These are phyloP conservation scores for Chironex yamaguchii DNA, from an alignment of 30 jellyfish, hydroid and myxozoan genomes.

Conservation along the genomic window DNA sequence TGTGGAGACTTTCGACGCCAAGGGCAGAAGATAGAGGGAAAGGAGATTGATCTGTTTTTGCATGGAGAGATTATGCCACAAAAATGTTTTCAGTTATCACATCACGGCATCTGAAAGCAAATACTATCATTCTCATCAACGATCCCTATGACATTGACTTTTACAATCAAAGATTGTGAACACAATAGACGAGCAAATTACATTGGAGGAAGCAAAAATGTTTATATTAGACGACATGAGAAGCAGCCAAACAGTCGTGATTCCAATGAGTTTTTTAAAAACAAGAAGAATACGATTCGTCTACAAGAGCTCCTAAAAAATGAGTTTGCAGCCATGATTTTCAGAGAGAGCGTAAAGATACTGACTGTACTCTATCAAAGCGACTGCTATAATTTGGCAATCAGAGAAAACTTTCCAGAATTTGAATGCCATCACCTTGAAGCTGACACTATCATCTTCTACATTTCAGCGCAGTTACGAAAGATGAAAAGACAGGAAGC, in stretches of 20 bases:
- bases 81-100: constrained; percentile 7
- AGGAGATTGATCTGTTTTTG: constrained; percentile 17
- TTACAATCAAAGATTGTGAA: constrained; percentile 16
- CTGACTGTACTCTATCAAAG: constrained; percentile 27
- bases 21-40: constrained; percentile 21
- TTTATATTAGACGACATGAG: constrained; percentile 6
- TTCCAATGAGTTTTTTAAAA: constrained; percentile 17
- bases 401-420: constrained; percentile 16
- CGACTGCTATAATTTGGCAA: constrained; percentile 1
- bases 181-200: constrained; percentile 33
- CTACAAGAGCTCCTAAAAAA: constrained; percentile 31
- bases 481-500: constrained; percentile 21
- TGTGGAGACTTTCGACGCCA: neutral
- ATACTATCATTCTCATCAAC: constrained; percentile 44
- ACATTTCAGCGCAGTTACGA: constrained; percentile 26
- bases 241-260: constrained; percentile 31
- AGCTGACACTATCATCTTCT: constrained; percentile 44
- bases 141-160: constrained; percentile 53
- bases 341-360: constrained; percentile 4
- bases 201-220: constrained; percentile 36
- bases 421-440: constrained; percentile 44
- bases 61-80: constrained; percentile 49
- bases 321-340: constrained; percentile 40
- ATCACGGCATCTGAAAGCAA: constrained; percentile 17
- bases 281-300: constrained; percentile 47